Base-by-base conservation (phyloP, 1,140 invertebrate genomes). In the Diachasmimorpha longicaudata region DNA sequence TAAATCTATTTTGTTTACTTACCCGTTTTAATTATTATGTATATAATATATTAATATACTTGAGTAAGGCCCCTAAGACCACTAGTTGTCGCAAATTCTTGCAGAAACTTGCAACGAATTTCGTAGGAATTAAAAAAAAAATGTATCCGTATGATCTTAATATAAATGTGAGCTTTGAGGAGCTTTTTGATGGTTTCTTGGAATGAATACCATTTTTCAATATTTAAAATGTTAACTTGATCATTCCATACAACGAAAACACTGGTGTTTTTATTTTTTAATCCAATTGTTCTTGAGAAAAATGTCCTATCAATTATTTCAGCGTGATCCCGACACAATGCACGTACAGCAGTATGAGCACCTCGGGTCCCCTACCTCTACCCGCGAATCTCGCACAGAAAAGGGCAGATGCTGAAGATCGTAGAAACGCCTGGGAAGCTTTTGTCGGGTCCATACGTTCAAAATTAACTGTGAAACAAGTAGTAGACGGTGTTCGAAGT, bases 381-480 rank as follows among this genome's bases (percentile, higher is more conserved):
- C 52, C 81, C 70, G 8, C 80, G 79, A 52, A 63, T 39, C 3
- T 16, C n/a, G 14, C 39, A 1, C 52, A 66, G 19, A 81, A 81
- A 23, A 79, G 67, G 63, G 81, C 74, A 67, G 81, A 82, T 66
- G 78, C 77, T 13, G 80, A 84, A 36, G 90, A 91, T 76, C 90
- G 91, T 63, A 89, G 88, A 16, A 92, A 91, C 73, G 91, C 91
- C 75, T 94, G 93, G 93, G 89, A 91, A 55, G 90, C 84, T 78
- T 95, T 95, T 83, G 92, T 94, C 39, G 91, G 91, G 75, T 94
- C 93, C 11, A 93, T 95, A 78, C 90, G 93, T 81, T 94, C 95
- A 14, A 93, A 96, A 83, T 87, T 96, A 78, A 95, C 95, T 8
- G 95, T 96, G 25, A 94, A 95, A 77, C 93, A 96, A 90, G 95